Percentiles rank a stretch among this genome's conserved stretches.
phyloP scores from a whole-genome alignment of 2,888 invertebrate genomes.

The Phyllotreta striolata region DNA sequence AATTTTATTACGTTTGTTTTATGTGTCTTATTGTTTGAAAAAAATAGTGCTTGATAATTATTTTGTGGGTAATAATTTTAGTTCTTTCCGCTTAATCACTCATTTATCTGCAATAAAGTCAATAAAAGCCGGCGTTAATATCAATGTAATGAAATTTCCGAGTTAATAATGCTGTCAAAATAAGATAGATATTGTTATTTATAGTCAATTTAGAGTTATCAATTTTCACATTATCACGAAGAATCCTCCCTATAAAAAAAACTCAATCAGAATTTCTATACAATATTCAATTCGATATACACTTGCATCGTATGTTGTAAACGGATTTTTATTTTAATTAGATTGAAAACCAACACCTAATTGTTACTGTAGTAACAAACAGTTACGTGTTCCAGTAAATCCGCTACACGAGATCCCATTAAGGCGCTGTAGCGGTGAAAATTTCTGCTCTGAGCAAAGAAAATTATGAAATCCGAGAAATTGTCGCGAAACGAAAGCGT shows the following conservation, averaged over 20 bases:
- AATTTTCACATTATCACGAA: neutral
- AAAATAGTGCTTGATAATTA: neutral
- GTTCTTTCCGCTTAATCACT: constrained; percentile 1
- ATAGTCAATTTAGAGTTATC: constrained; percentile 7
- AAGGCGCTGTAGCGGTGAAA: neutral
- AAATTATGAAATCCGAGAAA: too few relatives aligned
- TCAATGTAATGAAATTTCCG: constrained; percentile 35
- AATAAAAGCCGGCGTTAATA: constrained; percentile 33
- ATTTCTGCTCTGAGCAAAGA: too few relatives aligned
- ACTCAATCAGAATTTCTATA: neutral
- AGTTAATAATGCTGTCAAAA: constrained; percentile 36
- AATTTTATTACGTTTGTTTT: too few relatives aligned
- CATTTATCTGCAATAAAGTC: constrained; percentile 23
- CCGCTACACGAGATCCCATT: constrained; percentile 35
- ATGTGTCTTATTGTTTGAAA: neutral
- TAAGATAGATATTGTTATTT: constrained; percentile 29
- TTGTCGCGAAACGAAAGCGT: too few relatives aligned
- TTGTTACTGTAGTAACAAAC: neutral
- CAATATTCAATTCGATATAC: neutral
- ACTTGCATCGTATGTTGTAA: neutral
- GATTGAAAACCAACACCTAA: constrained; percentile 34
- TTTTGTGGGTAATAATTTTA: too few relatives aligned
- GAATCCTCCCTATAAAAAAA: constrained; percentile 1
- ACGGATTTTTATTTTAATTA: constrained; percentile 3
- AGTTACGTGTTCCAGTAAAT: constrained; percentile 29